phyloP scores from a whole-genome alignment of 1,140 invertebrate species.

The Nylanderia fulva region DNA sequence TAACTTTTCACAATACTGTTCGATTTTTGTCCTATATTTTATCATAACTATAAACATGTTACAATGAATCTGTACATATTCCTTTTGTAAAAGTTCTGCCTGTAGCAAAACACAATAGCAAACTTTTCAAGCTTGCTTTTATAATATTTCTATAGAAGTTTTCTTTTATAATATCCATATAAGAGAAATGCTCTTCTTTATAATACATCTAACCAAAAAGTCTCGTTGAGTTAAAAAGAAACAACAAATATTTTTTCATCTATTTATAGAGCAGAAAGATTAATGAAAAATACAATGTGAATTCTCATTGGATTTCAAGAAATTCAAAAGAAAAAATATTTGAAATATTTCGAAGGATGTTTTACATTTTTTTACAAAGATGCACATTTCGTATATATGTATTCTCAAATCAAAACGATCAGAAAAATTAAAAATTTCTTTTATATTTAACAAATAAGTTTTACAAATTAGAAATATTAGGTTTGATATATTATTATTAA shows the following conservation, averaged over 20 bases:
- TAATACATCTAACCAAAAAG: conserved; percentile 1
- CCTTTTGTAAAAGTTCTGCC: not conserved
- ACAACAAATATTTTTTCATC: not conserved
- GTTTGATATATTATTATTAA: conserved; percentile 1
- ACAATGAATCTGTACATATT: not conserved
- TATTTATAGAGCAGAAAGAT: not conserved
- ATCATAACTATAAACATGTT: not conserved
- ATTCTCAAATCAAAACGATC: not conserved
- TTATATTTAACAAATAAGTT: too few relatives aligned
- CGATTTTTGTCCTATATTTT: conserved; percentile 15
- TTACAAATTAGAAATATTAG: too few relatives aligned
- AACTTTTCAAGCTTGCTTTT: conserved; percentile 26
- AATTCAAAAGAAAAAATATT: not conserved
- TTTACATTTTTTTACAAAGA: not conserved
- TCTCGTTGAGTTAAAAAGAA: conserved; percentile 7
- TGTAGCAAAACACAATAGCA: conserved; percentile 19
- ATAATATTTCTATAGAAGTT: conserved; percentile 27
- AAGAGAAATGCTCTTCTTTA: conserved; percentile 11
- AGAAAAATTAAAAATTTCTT: not conserved
- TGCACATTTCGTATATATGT: not conserved
- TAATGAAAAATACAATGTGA: not conserved
- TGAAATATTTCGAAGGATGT: not conserved
- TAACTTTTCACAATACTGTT: not conserved
- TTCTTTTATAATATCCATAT: conserved; percentile 30
- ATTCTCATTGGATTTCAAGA: not conserved